phyloP scores from a whole-genome alignment of 2,888 invertebrate genomes.

The Corbicula japonica region DNA sequence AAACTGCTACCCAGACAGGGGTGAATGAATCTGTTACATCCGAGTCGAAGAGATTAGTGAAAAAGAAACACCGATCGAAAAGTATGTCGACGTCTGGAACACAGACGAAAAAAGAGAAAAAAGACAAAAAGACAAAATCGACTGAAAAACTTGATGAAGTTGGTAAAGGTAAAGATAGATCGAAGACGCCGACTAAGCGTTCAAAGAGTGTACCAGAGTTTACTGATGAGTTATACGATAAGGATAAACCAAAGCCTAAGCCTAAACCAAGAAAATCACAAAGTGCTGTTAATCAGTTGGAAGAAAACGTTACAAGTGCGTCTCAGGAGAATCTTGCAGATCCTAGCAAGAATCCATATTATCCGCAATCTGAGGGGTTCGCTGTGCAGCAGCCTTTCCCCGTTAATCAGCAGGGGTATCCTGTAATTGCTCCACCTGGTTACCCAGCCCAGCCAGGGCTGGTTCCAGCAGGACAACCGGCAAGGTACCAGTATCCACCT shows the following conservation, averaged over 20 bases:
- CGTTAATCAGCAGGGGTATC: constrained; percentile 30
- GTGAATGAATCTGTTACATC: constrained; percentile 64
- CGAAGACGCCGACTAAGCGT: constrained; percentile 41
- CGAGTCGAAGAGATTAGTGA: constrained; percentile 65
- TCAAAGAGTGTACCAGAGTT: constrained; percentile 61
- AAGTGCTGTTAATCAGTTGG: constrained; percentile 48
- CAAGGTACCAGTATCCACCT: constrained; percentile 7
- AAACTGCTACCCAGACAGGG: constrained; percentile 80
- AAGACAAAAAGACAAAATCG: constrained; percentile 45
- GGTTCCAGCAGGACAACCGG: constrained; percentile 16
- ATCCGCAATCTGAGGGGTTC: constrained; percentile 60
- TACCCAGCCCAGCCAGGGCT: constrained; percentile 35
- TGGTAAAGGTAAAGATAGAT: constrained; percentile 11
- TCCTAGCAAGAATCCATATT: constrained; percentile 39
- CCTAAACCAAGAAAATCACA: constrained; percentile 73
- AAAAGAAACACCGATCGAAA: constrained; percentile 68
- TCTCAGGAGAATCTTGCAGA: constrained; percentile 59
- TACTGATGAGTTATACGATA: constrained; percentile 27
- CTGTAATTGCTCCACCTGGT: constrained; percentile 19
- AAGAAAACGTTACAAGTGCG: constrained; percentile 48
- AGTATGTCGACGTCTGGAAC: constrained; percentile 74
- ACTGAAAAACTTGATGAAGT: constrained; percentile 29
- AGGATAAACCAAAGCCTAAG: constrained; percentile 70
- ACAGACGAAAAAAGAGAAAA: constrained; percentile 65
- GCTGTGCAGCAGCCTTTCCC: constrained; percentile 29